Evolutionary conservation across 2,888 invertebrate species (phyloP).

Genomic region (Enchytraeus crypticus): DNA sequence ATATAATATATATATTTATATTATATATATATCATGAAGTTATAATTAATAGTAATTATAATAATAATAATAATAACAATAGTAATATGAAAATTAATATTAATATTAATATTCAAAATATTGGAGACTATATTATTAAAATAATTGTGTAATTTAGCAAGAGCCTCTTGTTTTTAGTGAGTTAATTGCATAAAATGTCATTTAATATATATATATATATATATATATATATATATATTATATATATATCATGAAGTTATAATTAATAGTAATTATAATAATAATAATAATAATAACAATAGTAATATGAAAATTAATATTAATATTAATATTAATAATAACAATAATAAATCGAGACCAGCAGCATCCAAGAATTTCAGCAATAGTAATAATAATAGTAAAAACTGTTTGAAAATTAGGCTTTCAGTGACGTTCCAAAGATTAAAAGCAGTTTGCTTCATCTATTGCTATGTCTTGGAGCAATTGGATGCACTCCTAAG

Average conservation of each 20-base stretch:
- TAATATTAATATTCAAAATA: background rate
- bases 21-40: background rate
- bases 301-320: conserved; percentile 4
- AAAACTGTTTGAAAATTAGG: background rate
- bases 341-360: background rate
- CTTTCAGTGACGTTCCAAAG: background rate
- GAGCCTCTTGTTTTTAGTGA: background rate
- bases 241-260: background rate
- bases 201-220: background rate
- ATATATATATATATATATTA: background rate
- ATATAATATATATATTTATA: background rate
- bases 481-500: no score
- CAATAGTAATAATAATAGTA: background rate
- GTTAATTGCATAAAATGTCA: no score
- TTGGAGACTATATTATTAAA: background rate
- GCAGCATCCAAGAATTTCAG: background rate
- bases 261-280: background rate
- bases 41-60: background rate
- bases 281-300: conserved; percentile 7
- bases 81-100: no score
- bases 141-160: background rate
- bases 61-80: no score
- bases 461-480: no score
- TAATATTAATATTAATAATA: conserved; percentile 3
- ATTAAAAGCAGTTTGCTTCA: background rate